phyloP scores from a whole-genome alignment of 2,113 vertebrate genomes.

The Hystrix brachyura region DNA sequence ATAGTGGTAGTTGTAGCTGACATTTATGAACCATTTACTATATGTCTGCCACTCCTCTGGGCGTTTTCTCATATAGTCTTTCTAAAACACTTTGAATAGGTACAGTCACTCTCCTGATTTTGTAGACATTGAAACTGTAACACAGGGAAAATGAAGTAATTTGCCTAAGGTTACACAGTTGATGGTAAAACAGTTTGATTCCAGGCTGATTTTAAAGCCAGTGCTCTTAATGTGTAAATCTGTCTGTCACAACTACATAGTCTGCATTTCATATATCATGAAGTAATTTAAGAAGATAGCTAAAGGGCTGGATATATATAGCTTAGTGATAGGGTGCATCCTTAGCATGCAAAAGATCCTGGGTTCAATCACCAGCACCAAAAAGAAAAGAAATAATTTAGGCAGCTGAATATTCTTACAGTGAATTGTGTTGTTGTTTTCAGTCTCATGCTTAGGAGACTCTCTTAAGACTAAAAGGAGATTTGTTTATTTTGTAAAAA shows the following conservation, averaged over 20 bases:
- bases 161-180: not conserved
- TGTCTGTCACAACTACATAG: not conserved
- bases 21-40: not conserved
- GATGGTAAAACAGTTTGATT: not conserved
- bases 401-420: not conserved
- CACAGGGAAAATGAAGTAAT: not conserved
- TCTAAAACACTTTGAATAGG: not conserved
- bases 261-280: not conserved
- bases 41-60: not conserved
- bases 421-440: conserved; percentile 28
- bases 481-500: not conserved
- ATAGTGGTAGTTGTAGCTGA: not conserved
- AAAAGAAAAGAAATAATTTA: not conserved
- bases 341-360: not conserved
- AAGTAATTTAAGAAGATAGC: conserved; percentile 5
- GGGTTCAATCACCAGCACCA: not conserved
- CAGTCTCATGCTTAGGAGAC: conserved; percentile 39
- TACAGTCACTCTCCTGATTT: not conserved
- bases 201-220: not conserved
- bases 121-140: not conserved
- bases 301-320: not conserved
- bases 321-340: not conserved
- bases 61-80: not conserved
- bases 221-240: not conserved
- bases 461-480: conserved; percentile 29